A percentile compares a stretch with the other conserved stretches of the same genome.
These are phyloP conservation scores for Leptonema lineaticorne DNA, from an alignment of 1,140 invertebrate genomes.

Conservation along the genomic window DNA sequence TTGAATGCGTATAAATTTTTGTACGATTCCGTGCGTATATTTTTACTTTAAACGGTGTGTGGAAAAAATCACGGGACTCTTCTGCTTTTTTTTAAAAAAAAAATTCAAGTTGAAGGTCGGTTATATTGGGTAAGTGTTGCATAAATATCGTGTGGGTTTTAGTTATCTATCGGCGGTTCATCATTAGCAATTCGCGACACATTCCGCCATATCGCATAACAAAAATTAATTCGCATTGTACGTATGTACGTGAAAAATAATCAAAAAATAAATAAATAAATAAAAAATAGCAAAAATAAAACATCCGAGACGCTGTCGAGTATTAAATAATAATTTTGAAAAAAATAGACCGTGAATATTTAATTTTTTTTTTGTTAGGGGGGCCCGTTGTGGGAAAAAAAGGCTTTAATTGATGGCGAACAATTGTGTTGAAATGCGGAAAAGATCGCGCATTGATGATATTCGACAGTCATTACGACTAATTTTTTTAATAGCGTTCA, in stretches of 20 bases:
- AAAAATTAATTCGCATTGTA: not conserved
- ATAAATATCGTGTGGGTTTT: conserved; percentile 6
- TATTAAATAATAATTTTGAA: not conserved
- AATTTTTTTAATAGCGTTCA: not conserved
- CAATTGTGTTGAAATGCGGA: conserved; percentile 2
- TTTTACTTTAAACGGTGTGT: no score
- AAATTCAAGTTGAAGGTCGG: conserved; percentile 5
- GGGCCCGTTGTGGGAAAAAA: no score
- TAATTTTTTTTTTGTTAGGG: no score
- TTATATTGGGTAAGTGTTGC: conserved; percentile 2
- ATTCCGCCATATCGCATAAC: not conserved
- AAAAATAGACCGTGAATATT: no score
- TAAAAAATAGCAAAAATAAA: not conserved
- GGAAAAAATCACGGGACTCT: no score
- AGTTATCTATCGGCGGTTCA: not conserved
- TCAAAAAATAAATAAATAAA: not conserved
- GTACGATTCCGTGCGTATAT: no score
- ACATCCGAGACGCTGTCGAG: not conserved
- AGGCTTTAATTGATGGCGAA: no score
- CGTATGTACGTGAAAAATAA: not conserved
- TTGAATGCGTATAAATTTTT: no score
- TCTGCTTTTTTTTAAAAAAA: not conserved
- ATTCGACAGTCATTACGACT: conserved; percentile 11
- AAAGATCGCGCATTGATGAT: not conserved
- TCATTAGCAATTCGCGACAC: conserved; percentile 8